Evolutionary conservation across 2,113 vertebrate genomes (phyloP).

Genomic region (Dasyornis broadbenti): DNA sequence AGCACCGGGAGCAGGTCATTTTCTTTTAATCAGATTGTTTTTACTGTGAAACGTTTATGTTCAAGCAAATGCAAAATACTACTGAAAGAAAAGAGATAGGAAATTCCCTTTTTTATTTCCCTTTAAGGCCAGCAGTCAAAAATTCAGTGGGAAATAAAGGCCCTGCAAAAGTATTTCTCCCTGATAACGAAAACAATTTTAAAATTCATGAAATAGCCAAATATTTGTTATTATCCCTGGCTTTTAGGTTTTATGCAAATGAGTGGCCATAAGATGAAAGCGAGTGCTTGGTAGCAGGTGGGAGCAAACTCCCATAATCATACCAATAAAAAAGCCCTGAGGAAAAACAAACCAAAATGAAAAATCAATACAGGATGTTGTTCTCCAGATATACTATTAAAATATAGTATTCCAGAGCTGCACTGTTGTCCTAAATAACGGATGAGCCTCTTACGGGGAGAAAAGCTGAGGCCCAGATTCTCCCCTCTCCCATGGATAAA

Average conservation of each 20-base stretch:
- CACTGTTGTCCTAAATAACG: background rate
- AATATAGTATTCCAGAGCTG: background rate
- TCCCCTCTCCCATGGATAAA: fast-evolving
- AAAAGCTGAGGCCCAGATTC: background rate
- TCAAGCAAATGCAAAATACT: slow-evolving; percentile 60
- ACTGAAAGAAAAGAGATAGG: slow-evolving; percentile 22
- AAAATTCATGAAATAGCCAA: slow-evolving; percentile 67
- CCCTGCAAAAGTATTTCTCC: slow-evolving; percentile 22
- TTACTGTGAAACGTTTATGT: slow-evolving; percentile 42
- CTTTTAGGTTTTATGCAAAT: slow-evolving; percentile 71
- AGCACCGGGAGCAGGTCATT: background rate
- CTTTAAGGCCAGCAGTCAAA: background rate
- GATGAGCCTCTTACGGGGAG: background rate
- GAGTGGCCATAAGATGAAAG: slow-evolving; percentile 53
- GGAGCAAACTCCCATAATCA: slow-evolving; percentile 59
- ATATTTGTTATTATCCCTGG: slow-evolving; percentile 64
- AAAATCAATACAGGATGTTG: slow-evolving; percentile 57
- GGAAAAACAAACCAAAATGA: slow-evolving; percentile 64
- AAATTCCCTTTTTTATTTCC: slow-evolving; percentile 35
- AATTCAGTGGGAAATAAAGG: slow-evolving; percentile 53
- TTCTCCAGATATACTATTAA: slow-evolving; percentile 38
- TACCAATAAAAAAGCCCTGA: slow-evolving; percentile 60
- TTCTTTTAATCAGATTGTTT: slow-evolving; percentile 53
- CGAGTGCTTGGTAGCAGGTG: slow-evolving; percentile 52
- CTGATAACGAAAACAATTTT: slow-evolving; percentile 50